Conservation (phyloP, 2,797 vertebrate genomes). For the Scolopax rusticola region DNA sequence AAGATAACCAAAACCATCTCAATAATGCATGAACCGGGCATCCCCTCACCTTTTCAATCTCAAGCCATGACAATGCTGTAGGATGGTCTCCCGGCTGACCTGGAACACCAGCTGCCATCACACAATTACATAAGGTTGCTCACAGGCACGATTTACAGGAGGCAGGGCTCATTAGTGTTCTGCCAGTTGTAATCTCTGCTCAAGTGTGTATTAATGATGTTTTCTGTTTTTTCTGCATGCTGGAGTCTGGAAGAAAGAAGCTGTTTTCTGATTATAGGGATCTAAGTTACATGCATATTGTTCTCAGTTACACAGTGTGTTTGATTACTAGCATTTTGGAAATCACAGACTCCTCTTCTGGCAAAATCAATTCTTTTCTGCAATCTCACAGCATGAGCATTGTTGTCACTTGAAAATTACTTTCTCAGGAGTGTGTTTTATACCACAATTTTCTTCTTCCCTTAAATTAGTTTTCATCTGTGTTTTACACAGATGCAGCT, state of each 20-base stretch:
- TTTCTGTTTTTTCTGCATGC: background rate
- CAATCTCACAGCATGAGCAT: conserved; percentile 11
- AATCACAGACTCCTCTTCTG: background rate
- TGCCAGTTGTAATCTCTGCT: conserved; percentile 8
- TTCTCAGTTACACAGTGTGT: background rate
- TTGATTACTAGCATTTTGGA: conserved; percentile 43
- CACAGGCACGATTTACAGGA: conserved; percentile 17
- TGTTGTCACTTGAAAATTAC: background rate
- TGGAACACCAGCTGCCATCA: background rate
- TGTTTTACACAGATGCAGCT: background rate
- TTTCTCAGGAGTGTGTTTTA: background rate
- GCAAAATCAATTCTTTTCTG: background rate
- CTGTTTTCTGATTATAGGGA: conserved; percentile 10
- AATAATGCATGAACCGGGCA: conserved; percentile 40
- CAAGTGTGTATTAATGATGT: background rate
- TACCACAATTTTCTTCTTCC: background rate
- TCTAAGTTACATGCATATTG: background rate
- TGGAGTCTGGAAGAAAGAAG: background rate
- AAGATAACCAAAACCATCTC: conserved; percentile 66
- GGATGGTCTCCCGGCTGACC: conserved; percentile 55
- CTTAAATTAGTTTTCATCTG: background rate
- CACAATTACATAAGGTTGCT: conserved; percentile 10
- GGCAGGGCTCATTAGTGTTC: background rate
- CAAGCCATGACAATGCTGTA: conserved; percentile 6
- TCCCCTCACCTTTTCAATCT: conserved; percentile 37